Evolutionary conservation across 2,113 vertebrate genomes (phyloP).

Genomic region (Alaudala cheleensis): DNA sequence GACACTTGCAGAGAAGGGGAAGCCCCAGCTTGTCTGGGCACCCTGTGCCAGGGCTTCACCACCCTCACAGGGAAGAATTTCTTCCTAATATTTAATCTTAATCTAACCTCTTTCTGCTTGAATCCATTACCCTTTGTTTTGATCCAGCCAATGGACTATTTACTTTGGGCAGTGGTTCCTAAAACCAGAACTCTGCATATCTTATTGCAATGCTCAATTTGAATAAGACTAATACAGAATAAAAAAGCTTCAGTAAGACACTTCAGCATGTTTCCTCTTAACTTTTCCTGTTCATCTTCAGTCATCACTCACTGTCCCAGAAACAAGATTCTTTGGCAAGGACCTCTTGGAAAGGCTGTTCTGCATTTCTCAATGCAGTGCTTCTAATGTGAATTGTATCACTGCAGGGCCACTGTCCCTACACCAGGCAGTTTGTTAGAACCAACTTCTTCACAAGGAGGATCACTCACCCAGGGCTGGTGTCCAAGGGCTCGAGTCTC

Average conservation of each 20-base stretch:
- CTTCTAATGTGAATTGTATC: not conserved
- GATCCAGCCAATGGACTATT: not conserved
- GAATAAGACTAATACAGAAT: not conserved
- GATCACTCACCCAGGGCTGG: not conserved
- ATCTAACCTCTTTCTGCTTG: not conserved
- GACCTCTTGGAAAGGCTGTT: not conserved
- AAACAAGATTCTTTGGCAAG: not conserved
- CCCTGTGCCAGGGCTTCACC: not conserved
- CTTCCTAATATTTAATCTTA: not conserved
- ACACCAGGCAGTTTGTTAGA: not conserved
- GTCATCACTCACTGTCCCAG: not conserved
- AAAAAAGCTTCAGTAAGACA: not conserved
- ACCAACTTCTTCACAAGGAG: not conserved
- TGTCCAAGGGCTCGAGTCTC: not conserved
- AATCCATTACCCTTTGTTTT: not conserved
- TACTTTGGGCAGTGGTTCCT: not conserved
- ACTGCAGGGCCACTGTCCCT: not conserved
- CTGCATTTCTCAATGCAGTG: rapidly evolving
- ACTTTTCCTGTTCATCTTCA: not conserved
- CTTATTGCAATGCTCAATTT: not conserved
- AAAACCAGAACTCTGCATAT: not conserved
- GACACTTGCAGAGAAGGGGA: not conserved
- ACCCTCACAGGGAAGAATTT: not conserved
- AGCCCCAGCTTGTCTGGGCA: not conserved
- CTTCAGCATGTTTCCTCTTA: not conserved